These are phyloP conservation scores for Emydura subglobosa DNA, from an alignment of 2,113 vertebrate species.

Conservation along the genomic window DNA sequence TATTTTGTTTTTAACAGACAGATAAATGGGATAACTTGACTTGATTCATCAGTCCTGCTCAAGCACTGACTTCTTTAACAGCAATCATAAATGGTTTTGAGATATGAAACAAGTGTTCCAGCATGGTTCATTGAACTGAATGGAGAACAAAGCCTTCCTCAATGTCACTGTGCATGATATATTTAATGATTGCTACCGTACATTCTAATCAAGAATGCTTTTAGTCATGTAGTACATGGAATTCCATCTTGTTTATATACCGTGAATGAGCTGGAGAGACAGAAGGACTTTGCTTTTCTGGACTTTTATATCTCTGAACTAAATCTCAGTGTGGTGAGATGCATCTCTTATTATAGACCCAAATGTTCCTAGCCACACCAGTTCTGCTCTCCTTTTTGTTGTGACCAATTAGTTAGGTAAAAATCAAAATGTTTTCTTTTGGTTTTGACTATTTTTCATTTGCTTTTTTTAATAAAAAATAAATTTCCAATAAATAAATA, in stretches of 20 bases:
- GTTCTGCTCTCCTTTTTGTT: neutral
- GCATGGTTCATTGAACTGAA: slow-evolving; percentile 82
- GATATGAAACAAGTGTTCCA: slow-evolving; percentile 77
- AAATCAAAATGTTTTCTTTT: neutral
- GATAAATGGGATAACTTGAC: slow-evolving; percentile 71
- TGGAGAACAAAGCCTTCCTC: slow-evolving; percentile 73
- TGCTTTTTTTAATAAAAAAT: neutral
- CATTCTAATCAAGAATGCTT: slow-evolving; percentile 65
- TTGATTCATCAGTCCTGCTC: slow-evolving; percentile 62
- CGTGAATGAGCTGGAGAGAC: slow-evolving; percentile 30
- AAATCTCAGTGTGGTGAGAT: neutral
- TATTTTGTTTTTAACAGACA: slow-evolving; percentile 66
- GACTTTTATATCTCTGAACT: neutral
- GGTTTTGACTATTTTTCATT: neutral
- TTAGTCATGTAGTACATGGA: slow-evolving; percentile 48
- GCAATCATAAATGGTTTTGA: slow-evolving; percentile 79
- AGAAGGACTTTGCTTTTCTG: neutral
- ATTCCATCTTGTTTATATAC: slow-evolving; percentile 45
- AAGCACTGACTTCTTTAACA: slow-evolving; percentile 73
- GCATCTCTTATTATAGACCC: neutral
- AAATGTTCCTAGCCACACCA: neutral
- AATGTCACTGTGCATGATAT: slow-evolving; percentile 72
- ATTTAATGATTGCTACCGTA: slow-evolving; percentile 67
- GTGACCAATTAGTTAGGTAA: neutral
- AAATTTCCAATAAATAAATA: too few relatives aligned